Evolutionary conservation across 2,888 invertebrate species (phyloP), one percentile per base, ranked within the genome.

Genomic region (Pandemis cinnamomeana): DNA sequence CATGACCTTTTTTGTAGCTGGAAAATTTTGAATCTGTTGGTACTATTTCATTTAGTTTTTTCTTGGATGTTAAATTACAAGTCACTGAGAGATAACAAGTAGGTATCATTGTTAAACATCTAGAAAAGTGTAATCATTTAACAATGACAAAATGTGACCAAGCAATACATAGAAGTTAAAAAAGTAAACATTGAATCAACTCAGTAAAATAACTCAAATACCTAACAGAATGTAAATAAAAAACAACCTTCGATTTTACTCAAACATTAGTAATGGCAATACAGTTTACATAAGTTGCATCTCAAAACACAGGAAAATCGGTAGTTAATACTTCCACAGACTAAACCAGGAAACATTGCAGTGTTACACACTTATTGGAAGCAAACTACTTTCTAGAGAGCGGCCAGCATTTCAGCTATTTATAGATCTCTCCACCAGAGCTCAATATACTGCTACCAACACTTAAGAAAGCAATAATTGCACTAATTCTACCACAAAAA

Each of bases 391-490:
- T 79, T 80, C 77, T 77, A 79, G 77, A 76, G 72, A 75, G 79
- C 79, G 82, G 87, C 86, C 86, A 87, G 88, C 86, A 84, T 88
- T 82, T 77, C 78, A 79, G 87, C 86, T 93, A 93, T 91, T 92
- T 89, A 88, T 93, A 93, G 92, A 88, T 85, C 86, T 86, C 87
- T 87, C 88, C 84, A 81, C 82, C 84, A 87, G 86, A 87, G 86
- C 84, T 79, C 77, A 80, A 81, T 66, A 81, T 66, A 84, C 85
- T 85, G 81, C 79, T 80, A 81, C 80, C 83, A 83, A 81, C 79
- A 82, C 76, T 75, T 79, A 78, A 77, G 81, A 79, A 81, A 82
- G 81, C 78, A 82, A 81, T 83, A 80, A 78, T 84, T 79, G 80
- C 72, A 79, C 69, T 51, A 20, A 64, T 42, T 69, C 63, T 72